Base-by-base conservation (phyloP, 1,140 invertebrate genomes). In the Aphelinus certus region DNA sequence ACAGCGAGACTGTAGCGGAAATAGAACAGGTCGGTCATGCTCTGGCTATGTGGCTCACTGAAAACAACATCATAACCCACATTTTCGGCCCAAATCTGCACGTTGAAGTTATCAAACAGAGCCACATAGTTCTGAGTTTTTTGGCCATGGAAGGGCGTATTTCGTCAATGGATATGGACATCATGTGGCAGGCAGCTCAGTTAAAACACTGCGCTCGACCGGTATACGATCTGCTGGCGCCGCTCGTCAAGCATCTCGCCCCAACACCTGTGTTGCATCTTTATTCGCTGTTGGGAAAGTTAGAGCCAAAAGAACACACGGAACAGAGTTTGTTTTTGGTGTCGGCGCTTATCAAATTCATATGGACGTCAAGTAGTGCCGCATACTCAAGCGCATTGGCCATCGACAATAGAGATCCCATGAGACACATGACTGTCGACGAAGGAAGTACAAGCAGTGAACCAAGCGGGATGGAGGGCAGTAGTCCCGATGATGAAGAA, bases 51-150 rank as follows among this genome's bases (percentile, higher is more conserved):
- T 98, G 96, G 96, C 86, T 98, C 4, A 93, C 95, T 0, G 92
- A 93, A 63, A 95, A 97, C 84, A 95, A 96, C 83, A 96, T 98
- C 66, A 95, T 98, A 79, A 94, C 96, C 81, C 96, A 98, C 83
- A 93, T 98, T 56, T 98, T 98, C 89, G 96, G 96, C 55, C 97
- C 96, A 61, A 98, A 98, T 90, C 89, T 98, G 69, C 97, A 98
- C 88, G 96, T 97, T 51, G 96, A 98, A 89, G 93, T 96, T 10
- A 95, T 98, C 49, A 98, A 98, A 85, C 96, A 97, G 81, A 96
- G 96, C 79, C 96, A 97, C 83, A 94, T 97, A 77, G 94, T 98
- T 63, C 88, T 98, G 7, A 97, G 96, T 82, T 97, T 98, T 84
- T 87, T 98, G 45, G 96, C 96, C 0, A 94, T 96, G 86, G 96